Evolutionary conservation across 30 jellyfish, hydroid and myxozoan species (phyloP).

Genomic region (Cassiopea andromeda): DNA sequence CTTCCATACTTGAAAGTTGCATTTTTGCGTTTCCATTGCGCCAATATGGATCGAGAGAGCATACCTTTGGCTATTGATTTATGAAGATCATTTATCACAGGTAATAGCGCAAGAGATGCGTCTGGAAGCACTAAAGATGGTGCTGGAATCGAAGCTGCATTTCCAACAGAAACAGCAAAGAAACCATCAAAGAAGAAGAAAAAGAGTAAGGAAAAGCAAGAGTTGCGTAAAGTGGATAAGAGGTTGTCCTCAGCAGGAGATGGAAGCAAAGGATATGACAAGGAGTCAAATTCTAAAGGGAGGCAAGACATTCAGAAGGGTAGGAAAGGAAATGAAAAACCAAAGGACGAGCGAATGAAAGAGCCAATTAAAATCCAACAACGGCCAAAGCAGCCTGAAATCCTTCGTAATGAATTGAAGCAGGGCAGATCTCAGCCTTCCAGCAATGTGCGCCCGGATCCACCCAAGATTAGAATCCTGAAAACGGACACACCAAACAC

Average conservation of each 20-base stretch:
- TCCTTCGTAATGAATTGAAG: constrained; percentile 3
- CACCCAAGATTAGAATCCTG: constrained; percentile 72
- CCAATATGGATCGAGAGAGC: too few species aligned
- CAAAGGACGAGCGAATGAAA: constrained; percentile 50
- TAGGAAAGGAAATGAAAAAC: constrained; percentile 19
- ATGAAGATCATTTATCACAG: not conserved
- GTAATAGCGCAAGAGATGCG: constrained; percentile 17
- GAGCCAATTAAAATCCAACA: constrained; percentile 75
- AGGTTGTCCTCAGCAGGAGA: not conserved
- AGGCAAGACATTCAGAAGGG: constrained; percentile 21
- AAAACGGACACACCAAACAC: constrained; percentile 70
- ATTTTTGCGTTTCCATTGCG: too few species aligned
- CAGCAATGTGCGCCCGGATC: constrained; percentile 50
- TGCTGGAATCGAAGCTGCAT: constrained; percentile 20
- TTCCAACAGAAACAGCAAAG: constrained; percentile 50
- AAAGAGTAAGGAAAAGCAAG: constrained; percentile 62
- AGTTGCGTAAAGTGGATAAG: constrained; percentile 6
- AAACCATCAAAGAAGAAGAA: constrained; percentile 74
- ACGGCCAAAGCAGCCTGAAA: constrained; percentile 61
- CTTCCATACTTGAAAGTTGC: too few species aligned
- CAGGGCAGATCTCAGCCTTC: constrained; percentile 31
- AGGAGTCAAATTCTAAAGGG: constrained; percentile 5
- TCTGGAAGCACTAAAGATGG: constrained; percentile 6
- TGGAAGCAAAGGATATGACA: constrained; percentile 5
- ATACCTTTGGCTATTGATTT: too few species aligned